Percentiles rank a stretch among this genome's conserved stretches.
Evolutionary conservation across 2,888 invertebrate species (phyloP).

Genomic region (Hyalella azteca): DNA sequence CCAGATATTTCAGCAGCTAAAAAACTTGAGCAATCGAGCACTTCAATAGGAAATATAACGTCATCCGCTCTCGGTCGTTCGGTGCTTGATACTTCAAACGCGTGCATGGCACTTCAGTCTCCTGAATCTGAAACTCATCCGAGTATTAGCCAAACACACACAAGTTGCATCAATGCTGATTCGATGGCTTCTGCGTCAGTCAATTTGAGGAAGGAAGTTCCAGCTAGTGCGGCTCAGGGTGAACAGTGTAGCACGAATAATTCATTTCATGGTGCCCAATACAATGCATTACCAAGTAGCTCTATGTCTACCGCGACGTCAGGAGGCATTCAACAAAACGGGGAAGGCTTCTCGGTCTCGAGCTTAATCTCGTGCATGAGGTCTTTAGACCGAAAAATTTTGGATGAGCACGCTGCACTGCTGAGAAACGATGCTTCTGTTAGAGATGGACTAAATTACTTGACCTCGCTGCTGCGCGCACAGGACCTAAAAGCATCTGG

Average conservation of each 20-base stretch:
- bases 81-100: not conserved
- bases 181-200: too few relatives aligned
- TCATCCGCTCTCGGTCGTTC: not conserved
- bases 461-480: not conserved
- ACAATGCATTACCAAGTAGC: too few relatives aligned
- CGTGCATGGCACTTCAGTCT: not conserved
- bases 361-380: not conserved
- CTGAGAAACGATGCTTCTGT: not conserved
- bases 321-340: too few relatives aligned
- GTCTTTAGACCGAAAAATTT: not conserved
- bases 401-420: not conserved
- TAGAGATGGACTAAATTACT: constrained; percentile 2
- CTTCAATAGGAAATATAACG: too few relatives aligned
- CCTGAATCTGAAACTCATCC: not conserved
- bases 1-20: not conserved
- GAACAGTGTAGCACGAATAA: too few relatives aligned
- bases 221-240: too few relatives aligned
- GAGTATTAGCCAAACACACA: too few relatives aligned
- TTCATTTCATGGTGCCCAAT: too few relatives aligned
- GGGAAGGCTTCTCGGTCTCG: not conserved
- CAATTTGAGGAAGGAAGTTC: too few relatives aligned
- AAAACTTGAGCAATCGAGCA: too few relatives aligned
- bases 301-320: too few relatives aligned
- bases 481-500: not conserved
- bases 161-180: too few relatives aligned